Base-by-base conservation (phyloP, 2,888 invertebrate genomes). In the Osmoderma eremita region DNA sequence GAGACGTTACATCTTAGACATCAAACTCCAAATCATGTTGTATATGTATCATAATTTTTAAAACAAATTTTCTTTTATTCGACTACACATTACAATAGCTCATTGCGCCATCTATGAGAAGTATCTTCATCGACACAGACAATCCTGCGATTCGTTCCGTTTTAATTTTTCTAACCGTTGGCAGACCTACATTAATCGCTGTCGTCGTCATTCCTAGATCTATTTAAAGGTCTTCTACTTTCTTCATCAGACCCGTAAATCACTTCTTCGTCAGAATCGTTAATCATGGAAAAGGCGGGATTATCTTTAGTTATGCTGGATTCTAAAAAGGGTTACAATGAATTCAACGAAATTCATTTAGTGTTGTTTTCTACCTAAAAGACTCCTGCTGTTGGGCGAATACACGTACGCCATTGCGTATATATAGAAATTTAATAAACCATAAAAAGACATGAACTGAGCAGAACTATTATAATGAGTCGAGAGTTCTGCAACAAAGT, bases 261-360 rank as follows among this genome's bases (percentile, higher is more conserved):
- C 6, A 97, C 95, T 73, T 96, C 96, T 82, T 98, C 98, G 79
- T 98, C 98, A 0, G 97, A 97, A 79, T 98, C 98, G 83, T 98
- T 98, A 75, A 98, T 91, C 97, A 98, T 98, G 18, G 97, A 97
- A 83, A 98, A 94, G 10, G 97, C 93, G 53, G 98, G 97, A 85
- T 98, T 97, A 85, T 98, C 98, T 84, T 97, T 97, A 61, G 95
- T 94, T 74, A 98, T 94, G 56, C 93, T 89, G 56, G 93, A 88
- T 83, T 97, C 97, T 93, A 85, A 2, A 38, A 66, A 86, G 86
- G 73, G 4, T 41, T 53, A 17, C 15, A 54, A 56, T 45, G 20
- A 22, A 20, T 36, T 6, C n/a, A 2, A 18, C 17, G 8, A 39
- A 13, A 42, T 10, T n/a, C 5, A 45, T 1, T 1, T 5, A 2